Percentiles rank a stretch among this genome's conserved stretches.
Conservation (phyloP, 2,113 vertebrate species). For the Thunnus maccoyii region DNA sequence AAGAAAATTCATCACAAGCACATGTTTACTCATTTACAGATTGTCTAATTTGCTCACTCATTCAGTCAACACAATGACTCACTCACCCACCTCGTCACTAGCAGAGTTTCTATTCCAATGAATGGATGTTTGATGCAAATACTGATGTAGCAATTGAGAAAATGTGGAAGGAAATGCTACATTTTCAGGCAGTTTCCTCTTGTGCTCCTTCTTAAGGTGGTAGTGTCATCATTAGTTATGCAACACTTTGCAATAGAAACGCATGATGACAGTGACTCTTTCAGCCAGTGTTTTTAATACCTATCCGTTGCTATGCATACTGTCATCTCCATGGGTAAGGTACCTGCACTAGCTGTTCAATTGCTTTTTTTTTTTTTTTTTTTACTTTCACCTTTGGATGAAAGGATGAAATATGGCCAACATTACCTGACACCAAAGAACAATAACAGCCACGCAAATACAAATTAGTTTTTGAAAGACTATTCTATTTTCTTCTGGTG, state of each 20-base stretch:
- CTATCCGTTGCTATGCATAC: slow-evolving; percentile 1
- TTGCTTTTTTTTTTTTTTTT: slow-evolving; percentile 54
- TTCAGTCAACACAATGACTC: neutral
- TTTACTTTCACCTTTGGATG: slow-evolving; percentile 70
- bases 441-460: slow-evolving; percentile 58
- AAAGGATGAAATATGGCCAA: slow-evolving; percentile 67
- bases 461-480: slow-evolving; percentile 67
- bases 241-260: slow-evolving; percentile 28
- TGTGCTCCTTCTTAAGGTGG: neutral
- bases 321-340: slow-evolving; percentile 39
- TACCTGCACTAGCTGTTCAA: slow-evolving; percentile 40
- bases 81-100: neutral
- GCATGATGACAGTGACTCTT: slow-evolving; percentile 11
- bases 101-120: neutral
- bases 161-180: neutral
- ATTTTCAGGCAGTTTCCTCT: neutral
- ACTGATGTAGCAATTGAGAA: slow-evolving; percentile 1
- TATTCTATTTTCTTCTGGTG: slow-evolving; percentile 32
- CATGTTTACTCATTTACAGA: neutral
- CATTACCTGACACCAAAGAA: slow-evolving; percentile 69
- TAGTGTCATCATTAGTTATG: slow-evolving; percentile 24
- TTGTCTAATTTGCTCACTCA: neutral
- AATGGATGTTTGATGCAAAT: slow-evolving; percentile 11
- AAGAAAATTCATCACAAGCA: neutral
- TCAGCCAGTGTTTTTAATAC: slow-evolving; percentile 40